Evolutionary conservation across 92 coral and sea anemone species (phyloP).

Genomic region (Chrysogorgia sp.): DNA sequence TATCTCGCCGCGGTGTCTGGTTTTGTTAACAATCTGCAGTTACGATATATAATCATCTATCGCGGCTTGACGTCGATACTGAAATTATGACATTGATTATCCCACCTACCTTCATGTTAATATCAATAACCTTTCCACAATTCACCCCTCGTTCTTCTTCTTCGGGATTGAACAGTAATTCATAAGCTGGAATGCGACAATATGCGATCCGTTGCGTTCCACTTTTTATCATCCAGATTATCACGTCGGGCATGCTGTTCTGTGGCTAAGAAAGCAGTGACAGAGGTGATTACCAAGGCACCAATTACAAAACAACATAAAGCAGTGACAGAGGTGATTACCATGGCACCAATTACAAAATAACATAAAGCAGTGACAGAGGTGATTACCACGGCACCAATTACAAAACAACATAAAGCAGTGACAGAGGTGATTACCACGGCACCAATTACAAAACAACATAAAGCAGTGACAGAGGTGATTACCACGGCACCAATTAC

Average conservation of each 20-base stretch:
- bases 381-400: too few species aligned
- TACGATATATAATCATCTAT: not conserved
- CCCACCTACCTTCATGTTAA: slow-evolving; percentile 72
- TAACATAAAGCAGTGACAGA: too few species aligned
- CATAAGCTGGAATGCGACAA: slow-evolving; percentile 91
- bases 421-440: too few species aligned
- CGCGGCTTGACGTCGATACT: not conserved
- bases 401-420: too few species aligned
- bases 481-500: too few species aligned
- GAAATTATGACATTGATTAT: not conserved
- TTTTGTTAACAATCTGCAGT: not conserved
- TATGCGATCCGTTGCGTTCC: slow-evolving; percentile 82
- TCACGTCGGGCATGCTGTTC: slow-evolving; percentile 98
- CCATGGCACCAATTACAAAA: too few species aligned
- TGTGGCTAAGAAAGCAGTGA: slow-evolving; percentile 72
- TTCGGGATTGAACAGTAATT: slow-evolving; percentile 72
- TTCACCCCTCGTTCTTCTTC: slow-evolving; percentile 70
- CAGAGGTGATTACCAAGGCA: not conserved
- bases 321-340: too few species aligned
- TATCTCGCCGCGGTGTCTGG: not conserved
- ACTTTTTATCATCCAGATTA: slow-evolving; percentile 98
- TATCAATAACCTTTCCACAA: slow-evolving; percentile 74
- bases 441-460: too few species aligned
- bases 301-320: too few species aligned
- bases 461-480: too few species aligned